Conservation (phyloP, 64 coral and sea anemone genomes). For the Dendronephthya gigantea region DNA sequence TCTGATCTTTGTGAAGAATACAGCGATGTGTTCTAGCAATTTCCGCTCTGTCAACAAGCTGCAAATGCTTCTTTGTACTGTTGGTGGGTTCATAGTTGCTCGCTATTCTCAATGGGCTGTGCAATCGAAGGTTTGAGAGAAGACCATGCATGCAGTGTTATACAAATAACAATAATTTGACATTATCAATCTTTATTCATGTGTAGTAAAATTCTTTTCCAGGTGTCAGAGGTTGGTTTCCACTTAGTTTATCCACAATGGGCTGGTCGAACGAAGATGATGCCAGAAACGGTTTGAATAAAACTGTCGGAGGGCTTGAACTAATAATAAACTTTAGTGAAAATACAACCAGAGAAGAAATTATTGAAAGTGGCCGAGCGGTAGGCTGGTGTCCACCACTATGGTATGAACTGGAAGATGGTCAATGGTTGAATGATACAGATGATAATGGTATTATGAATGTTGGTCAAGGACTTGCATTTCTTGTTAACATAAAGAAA, state of each 20-base stretch:
- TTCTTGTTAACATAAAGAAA: constrained; percentile 49
- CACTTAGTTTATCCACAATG: constrained; percentile 17
- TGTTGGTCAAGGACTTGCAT: constrained; percentile 15
- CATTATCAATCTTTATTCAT: too few relatives aligned
- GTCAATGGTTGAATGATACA: constrained; percentile 6
- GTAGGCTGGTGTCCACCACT: constrained; percentile 67
- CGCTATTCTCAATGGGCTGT: too few relatives aligned
- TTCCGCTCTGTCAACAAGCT: too few relatives aligned
- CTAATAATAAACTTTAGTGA: constrained; percentile 57
- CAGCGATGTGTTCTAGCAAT: too few relatives aligned
- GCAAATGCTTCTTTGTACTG: too few relatives aligned
- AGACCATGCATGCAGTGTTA: too few relatives aligned
- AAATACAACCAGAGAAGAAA: constrained; percentile 40
- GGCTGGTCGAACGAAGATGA: background rate
- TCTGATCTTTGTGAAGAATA: too few relatives aligned
- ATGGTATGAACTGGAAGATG: constrained; percentile 52
- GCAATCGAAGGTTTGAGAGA: too few relatives aligned
- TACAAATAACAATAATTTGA: too few relatives aligned
- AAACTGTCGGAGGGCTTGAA: constrained; percentile 64
- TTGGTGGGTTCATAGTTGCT: background rate
- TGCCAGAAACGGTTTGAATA: background rate
- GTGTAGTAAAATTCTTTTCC: background rate
- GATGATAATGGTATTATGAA: background rate
- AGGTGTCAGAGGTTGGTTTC: constrained; percentile 57
- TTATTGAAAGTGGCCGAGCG: constrained; percentile 56